Base-by-base conservation (phyloP, 2,888 invertebrate species). In the Drosophila colorata region DNA sequence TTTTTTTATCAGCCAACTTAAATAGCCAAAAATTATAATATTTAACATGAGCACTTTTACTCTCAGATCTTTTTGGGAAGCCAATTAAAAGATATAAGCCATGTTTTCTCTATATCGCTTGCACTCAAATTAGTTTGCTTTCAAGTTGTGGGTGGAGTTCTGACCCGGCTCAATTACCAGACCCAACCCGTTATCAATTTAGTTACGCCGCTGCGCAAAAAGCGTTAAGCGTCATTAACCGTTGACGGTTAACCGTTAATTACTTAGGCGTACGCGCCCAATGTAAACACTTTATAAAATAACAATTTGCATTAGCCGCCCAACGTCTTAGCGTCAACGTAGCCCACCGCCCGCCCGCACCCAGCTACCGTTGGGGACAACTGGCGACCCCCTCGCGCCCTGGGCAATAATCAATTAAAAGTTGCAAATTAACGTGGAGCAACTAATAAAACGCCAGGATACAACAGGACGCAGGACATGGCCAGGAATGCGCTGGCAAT, bases 371-470 rank as follows among this genome's bases (percentile, higher is more conserved):
- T 20, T 31, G 59, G 47, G 23, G 13, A 31, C 18, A 43, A 35
- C 40, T 6, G 6, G 25, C 25, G 2, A 8, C 7, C 57, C 16
- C 51, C 44, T 28, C 43, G 13, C 52, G 4, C 52, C 47, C 33
- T 13, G 9, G 57, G 65, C 73, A 77, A 82, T 88, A 89, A 89
- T 88, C 88, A 88, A 88, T 89, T 89, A 80, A 78, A 83, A 85
- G 80, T 83, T 74, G 74, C 74, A 84, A 88, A 88, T 81, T 80
- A 80, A 78, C 73, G 49, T 14, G 59, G 37, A 57, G 69, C 40
- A 80, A 83, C 84, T 80, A 82, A 82, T 86, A 86, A 74, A 74
- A 69, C 23, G 74, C n/a, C 46, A 28, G 67, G 58, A 57, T 52
- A 65, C 14, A 58, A 40, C 52, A 68, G 74, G 31, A 56, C 47